Percentiles rank a stretch among this genome's conserved stretches.
phyloP scores from a whole-genome alignment of 1,140 invertebrate genomes.

The Samia ricini region DNA sequence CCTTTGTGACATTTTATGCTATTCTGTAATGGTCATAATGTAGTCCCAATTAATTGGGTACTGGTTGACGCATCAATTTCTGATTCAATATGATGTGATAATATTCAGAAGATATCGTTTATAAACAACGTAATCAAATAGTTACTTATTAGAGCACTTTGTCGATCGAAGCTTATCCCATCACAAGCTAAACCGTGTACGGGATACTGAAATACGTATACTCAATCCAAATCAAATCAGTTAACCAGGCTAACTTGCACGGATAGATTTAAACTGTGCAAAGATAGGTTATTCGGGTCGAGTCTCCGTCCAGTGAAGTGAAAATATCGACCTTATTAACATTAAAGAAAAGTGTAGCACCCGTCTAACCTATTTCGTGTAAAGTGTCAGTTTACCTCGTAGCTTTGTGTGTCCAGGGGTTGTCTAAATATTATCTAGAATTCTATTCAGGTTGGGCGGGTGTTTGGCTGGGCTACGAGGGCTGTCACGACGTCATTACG shows the following conservation, averaged over 20 bases:
- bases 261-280: slow-evolving; percentile 8
- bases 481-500: slow-evolving; percentile 65
- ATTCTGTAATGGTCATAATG: too few species aligned
- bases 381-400: slow-evolving; percentile 13
- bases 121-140: slow-evolving; percentile 5
- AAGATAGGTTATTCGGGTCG: slow-evolving; percentile 7
- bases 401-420: slow-evolving; percentile 12
- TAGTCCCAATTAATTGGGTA: too few species aligned
- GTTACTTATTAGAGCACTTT: not conserved
- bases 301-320: not conserved
- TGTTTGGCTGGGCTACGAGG: slow-evolving; percentile 23
- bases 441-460: slow-evolving; percentile 20
- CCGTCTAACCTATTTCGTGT: slow-evolving; percentile 14
- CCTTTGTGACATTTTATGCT: too few species aligned
- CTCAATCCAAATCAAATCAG: slow-evolving; percentile 3
- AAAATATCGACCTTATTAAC: slow-evolving; percentile 9
- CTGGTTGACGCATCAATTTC: too few species aligned
- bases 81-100: too few species aligned
- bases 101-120: not conserved
- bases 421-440: slow-evolving; percentile 30
- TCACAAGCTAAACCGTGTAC: not conserved
- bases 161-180: slow-evolving; percentile 1
- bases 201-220: not conserved
- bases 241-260: not conserved
- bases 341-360: slow-evolving; percentile 9